Conservation (phyloP, 2,888 invertebrate species). For the Bellardia pandia region DNA sequence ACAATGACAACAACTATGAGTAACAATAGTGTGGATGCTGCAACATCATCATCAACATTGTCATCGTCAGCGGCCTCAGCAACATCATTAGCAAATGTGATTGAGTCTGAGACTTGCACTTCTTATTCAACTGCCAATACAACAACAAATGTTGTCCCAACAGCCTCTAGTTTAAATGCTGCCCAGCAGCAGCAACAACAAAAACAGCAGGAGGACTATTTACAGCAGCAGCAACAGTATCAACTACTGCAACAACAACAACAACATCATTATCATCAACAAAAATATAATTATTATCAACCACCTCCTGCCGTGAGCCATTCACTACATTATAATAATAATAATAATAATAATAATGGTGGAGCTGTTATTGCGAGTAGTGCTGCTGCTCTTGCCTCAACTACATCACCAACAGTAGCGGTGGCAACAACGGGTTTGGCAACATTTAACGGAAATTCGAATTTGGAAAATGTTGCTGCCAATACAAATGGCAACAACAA, state of each 20-base stretch:
- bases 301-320: constrained; percentile 69
- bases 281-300: constrained; percentile 70
- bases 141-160: constrained; percentile 58
- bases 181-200: constrained; percentile 52
- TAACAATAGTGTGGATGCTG: constrained; percentile 63
- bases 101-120: constrained; percentile 72
- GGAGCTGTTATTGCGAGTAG: constrained; percentile 26
- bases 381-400: constrained; percentile 36
- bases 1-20: constrained; percentile 74
- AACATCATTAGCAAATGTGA: constrained; percentile 58
- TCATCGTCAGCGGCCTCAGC: constrained; percentile 53
- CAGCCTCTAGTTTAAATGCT: constrained; percentile 74
- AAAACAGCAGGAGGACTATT: constrained; percentile 49
- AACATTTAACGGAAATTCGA: constrained; percentile 82
- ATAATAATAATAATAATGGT: neutral
- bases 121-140: constrained; percentile 71
- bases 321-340: constrained; percentile 34
- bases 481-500: constrained; percentile 76
- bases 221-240: constrained; percentile 66
- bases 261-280: constrained; percentile 67
- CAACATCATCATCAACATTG: constrained; percentile 50
- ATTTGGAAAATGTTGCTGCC: constrained; percentile 79
- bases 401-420: constrained; percentile 19
- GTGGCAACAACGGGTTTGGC: constrained; percentile 78
- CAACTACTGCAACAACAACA: constrained; percentile 72